Evolutionary conservation across 2,797 vertebrate species (phyloP).

Genomic region (Xenentodon cancila): DNA sequence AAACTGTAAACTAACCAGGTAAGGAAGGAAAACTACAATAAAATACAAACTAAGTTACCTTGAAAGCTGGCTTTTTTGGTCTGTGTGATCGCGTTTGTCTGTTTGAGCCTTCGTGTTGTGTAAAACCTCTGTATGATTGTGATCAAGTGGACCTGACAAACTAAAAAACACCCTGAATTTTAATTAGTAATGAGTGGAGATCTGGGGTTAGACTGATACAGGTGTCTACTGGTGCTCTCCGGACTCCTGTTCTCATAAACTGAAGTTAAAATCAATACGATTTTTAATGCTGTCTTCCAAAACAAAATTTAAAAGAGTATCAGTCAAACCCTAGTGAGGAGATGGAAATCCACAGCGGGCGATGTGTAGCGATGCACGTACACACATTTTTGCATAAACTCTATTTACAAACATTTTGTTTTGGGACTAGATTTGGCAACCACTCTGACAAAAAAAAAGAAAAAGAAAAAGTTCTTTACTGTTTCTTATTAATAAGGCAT

Average conservation of each 20-base stretch:
- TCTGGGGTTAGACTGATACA: neutral
- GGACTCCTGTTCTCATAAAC: neutral
- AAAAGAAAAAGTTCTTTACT: neutral
- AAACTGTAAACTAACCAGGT: neutral
- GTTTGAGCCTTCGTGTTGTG: too few relatives aligned
- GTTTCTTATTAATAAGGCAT: conserved; percentile 46
- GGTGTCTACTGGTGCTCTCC: too few relatives aligned
- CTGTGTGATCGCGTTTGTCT: too few relatives aligned
- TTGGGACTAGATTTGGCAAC: conserved; percentile 64
- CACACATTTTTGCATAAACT: conserved; percentile 52
- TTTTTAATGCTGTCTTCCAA: conserved; percentile 37
- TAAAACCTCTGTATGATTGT: conserved; percentile 12
- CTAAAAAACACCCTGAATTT: neutral
- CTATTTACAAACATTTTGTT: conserved; percentile 57
- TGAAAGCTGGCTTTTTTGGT: too few relatives aligned
- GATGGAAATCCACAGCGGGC: conserved; percentile 29
- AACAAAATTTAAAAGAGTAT: conserved; percentile 51
- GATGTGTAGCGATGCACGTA: conserved; percentile 26
- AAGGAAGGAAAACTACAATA: neutral
- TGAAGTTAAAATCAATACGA: conserved; percentile 14
- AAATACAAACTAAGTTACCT: too few relatives aligned
- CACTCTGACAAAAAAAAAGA: conserved; percentile 33
- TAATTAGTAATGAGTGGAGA: too few relatives aligned
- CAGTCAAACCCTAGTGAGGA: conserved; percentile 34
- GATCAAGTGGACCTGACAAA: conserved; percentile 25